Evolutionary conservation across 64 coral and sea anemone genomes (phyloP).

Genomic region (Stichodactyla helianthus): DNA sequence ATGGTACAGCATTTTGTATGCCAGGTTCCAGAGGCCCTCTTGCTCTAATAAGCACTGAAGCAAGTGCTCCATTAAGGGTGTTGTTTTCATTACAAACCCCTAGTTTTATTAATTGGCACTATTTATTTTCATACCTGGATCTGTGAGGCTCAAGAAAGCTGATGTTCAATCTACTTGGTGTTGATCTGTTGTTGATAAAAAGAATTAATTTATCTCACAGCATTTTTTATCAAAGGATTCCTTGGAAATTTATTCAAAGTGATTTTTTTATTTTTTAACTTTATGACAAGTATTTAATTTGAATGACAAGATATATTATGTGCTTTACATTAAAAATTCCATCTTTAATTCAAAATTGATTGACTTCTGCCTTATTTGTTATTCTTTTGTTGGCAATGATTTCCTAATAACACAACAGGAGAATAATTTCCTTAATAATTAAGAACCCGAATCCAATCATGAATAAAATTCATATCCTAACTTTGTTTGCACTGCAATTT

Average conservation of each 20-base stretch:
- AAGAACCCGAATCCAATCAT: not conserved
- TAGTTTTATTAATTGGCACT: too few relatives aligned
- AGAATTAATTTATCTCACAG: too few relatives aligned
- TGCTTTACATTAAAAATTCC: not conserved
- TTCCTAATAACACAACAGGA: not conserved
- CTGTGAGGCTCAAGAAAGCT: constrained; percentile 19
- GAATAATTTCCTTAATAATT: not conserved
- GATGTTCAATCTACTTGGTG: constrained; percentile 54
- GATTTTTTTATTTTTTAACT: not conserved
- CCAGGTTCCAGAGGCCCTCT: too few relatives aligned
- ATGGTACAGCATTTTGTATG: too few relatives aligned
- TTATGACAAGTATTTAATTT: not conserved
- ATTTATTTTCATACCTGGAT: not conserved
- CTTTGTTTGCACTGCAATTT: not conserved
- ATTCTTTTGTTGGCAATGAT: not conserved
- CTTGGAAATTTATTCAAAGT: not conserved
- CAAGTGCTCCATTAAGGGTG: too few relatives aligned
- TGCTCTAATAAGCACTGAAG: too few relatives aligned
- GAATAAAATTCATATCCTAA: not conserved
- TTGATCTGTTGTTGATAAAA: constrained; percentile 43
- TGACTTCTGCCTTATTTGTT: too few relatives aligned
- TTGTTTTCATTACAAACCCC: too few relatives aligned
- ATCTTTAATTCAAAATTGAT: not conserved
- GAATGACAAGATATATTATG: not conserved
- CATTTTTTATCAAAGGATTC: too few relatives aligned